phyloP scores from a whole-genome alignment of 2,113 vertebrate genomes.

The Tichodroma muraria region DNA sequence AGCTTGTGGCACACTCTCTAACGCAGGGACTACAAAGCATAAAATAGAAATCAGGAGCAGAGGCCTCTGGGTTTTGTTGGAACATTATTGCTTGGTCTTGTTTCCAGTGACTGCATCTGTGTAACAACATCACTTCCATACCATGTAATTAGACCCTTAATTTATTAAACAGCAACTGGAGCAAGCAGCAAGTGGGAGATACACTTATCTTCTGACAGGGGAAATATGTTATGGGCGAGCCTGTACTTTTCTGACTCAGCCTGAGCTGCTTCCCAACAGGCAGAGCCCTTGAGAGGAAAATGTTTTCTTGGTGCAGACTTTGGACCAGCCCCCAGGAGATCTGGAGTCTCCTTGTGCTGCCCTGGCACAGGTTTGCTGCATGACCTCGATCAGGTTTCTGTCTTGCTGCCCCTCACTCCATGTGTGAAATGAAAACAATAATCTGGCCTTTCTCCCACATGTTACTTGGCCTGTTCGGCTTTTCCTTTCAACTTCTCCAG shows the following conservation, averaged over 20 bases:
- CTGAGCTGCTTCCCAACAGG: neutral
- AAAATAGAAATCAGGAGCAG: slow-evolving; percentile 33
- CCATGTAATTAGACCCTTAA: slow-evolving; percentile 55
- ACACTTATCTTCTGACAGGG: slow-evolving; percentile 7
- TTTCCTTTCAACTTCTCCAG: neutral
- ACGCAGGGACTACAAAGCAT: neutral
- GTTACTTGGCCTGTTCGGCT: neutral
- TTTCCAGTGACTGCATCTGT: slow-evolving; percentile 54
- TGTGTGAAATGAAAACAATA: neutral
- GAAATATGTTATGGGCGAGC: neutral
- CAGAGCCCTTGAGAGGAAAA: neutral
- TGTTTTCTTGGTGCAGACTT: neutral
- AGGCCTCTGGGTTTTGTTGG: slow-evolving; percentile 23
- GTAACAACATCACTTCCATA: slow-evolving; percentile 48
- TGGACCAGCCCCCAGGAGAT: neutral
- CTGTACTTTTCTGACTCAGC: neutral
- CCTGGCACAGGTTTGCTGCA: neutral
- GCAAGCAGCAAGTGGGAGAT: slow-evolving; percentile 21
- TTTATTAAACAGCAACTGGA: slow-evolving; percentile 43
- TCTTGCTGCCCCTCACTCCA: neutral
- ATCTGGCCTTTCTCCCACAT: neutral
- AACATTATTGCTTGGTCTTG: slow-evolving; percentile 19
- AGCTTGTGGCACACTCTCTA: neutral
- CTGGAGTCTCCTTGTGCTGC: neutral
- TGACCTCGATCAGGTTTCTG: neutral